Evolutionary conservation across 2,888 invertebrate species (phyloP).

Genomic region (Ormyrus labotus): DNA sequence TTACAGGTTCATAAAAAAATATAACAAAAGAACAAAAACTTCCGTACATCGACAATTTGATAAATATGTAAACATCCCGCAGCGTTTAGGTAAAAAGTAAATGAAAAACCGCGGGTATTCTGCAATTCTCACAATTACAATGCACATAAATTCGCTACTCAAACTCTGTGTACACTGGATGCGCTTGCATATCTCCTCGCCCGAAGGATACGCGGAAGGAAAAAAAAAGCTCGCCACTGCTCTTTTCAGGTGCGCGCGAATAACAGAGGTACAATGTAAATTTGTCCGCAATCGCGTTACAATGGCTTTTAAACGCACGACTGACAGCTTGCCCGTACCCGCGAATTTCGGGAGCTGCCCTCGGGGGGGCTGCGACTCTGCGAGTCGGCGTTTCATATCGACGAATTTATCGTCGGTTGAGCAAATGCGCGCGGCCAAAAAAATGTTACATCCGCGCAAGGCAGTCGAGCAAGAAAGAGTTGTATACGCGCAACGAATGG

Average conservation of each 20-base stretch:
- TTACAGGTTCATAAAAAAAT: neutral
- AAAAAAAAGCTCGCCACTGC: slow-evolving; percentile 23
- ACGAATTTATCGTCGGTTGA: slow-evolving; percentile 46
- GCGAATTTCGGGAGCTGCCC: neutral
- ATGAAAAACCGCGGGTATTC: slow-evolving; percentile 20
- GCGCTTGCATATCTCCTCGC: slow-evolving; percentile 4
- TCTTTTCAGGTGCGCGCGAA: slow-evolving; percentile 33
- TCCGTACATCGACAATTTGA: slow-evolving; percentile 31
- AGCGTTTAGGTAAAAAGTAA: neutral
- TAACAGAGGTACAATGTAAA: slow-evolving; percentile 30
- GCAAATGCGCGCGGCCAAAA: slow-evolving; percentile 24
- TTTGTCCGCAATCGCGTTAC: slow-evolving; percentile 36
- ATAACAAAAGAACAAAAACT: slow-evolving; percentile 15
- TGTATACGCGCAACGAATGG: slow-evolving; percentile 10
- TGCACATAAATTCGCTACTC: slow-evolving; percentile 64
- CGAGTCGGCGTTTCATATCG: slow-evolving; percentile 34
- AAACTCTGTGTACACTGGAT: neutral
- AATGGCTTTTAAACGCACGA: slow-evolving; percentile 1
- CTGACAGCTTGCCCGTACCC: no score
- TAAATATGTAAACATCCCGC: slow-evolving; percentile 39
- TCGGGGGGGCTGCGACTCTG: neutral
- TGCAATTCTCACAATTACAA: slow-evolving; percentile 67
- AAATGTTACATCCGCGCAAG: no score
- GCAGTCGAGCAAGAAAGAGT: no score
- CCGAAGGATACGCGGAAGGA: slow-evolving; percentile 22